Percentiles rank a stretch among this genome's conserved stretches.
Conservation (phyloP, 1,140 invertebrate genomes). For the Papilio glaucus region DNA sequence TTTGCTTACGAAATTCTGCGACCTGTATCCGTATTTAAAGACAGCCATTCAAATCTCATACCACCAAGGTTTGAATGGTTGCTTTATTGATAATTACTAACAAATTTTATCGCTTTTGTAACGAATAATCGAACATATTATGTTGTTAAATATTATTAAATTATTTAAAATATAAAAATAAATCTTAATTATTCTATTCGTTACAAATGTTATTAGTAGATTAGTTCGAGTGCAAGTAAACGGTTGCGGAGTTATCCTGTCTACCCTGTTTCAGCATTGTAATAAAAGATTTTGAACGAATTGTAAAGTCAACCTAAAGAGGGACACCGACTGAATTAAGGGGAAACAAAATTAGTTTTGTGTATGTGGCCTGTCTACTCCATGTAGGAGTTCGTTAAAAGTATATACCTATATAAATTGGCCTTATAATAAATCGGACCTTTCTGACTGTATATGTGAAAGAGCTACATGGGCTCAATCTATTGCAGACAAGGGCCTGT, state of each 20-base stretch:
- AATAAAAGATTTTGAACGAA: neutral
- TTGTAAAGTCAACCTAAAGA: neutral
- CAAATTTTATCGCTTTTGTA: neutral
- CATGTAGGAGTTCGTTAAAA: no score
- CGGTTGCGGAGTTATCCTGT: neutral
- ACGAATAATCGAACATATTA: neutral
- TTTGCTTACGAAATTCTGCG: slow-evolving; percentile 6
- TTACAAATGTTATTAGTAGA: slow-evolving; percentile 9
- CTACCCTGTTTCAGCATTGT: slow-evolving; percentile 10
- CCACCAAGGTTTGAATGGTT: neutral
- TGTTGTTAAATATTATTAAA: neutral
- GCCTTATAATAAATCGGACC: no score
- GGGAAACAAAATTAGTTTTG: no score
- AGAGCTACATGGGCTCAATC: slow-evolving; percentile 49
- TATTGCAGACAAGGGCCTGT: slow-evolving; percentile 76
- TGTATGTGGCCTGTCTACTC: no score
- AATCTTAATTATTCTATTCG: neutral
- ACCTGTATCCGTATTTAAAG: neutral
- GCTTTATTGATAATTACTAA: neutral
- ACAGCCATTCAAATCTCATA: neutral
- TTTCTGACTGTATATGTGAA: neutral
- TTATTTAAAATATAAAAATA: no score
- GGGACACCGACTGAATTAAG: neutral
- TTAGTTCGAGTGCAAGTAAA: neutral
- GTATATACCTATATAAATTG: no score